Conservation (phyloP, 1,140 invertebrate genomes). For the Wasmannia auropunctata region DNA sequence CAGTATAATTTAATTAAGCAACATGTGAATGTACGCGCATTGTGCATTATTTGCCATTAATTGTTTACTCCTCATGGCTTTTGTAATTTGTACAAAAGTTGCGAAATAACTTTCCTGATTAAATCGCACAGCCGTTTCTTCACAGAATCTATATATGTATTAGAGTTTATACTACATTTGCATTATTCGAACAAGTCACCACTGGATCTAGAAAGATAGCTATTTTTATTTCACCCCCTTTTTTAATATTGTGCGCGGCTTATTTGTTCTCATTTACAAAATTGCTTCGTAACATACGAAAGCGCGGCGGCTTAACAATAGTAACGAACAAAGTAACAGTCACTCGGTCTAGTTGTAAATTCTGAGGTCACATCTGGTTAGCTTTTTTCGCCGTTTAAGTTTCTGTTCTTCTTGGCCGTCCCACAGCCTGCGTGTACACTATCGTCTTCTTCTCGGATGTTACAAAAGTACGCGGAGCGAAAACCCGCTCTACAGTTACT, state of each 20-base stretch:
- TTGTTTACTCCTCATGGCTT: neutral
- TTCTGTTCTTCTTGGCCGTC: neutral
- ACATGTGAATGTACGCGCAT: neutral
- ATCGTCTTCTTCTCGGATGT: slow-evolving; percentile 25
- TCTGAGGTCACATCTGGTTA: slow-evolving; percentile 1
- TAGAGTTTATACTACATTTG: neutral
- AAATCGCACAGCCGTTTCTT: neutral
- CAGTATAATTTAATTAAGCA: neutral
- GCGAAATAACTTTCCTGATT: neutral
- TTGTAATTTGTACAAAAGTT: neutral
- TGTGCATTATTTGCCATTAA: neutral
- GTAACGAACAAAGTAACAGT: slow-evolving; percentile 16
- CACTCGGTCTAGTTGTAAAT: slow-evolving; percentile 23
- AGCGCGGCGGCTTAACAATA: neutral
- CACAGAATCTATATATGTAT: neutral
- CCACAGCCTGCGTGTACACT: neutral
- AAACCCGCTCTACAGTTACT: neutral
- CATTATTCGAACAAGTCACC: neutral
- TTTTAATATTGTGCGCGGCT: neutral
- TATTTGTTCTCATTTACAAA: neutral
- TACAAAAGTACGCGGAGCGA: neutral
- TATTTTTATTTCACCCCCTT: neutral
- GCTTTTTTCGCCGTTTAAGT: neutral
- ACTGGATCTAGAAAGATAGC: too few relatives aligned
- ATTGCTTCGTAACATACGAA: neutral